Evolutionary conservation across 2,797 vertebrate genomes (phyloP), one percentile per base, ranked within the genome.

Genomic region (Sebastes vulpes): DNA sequence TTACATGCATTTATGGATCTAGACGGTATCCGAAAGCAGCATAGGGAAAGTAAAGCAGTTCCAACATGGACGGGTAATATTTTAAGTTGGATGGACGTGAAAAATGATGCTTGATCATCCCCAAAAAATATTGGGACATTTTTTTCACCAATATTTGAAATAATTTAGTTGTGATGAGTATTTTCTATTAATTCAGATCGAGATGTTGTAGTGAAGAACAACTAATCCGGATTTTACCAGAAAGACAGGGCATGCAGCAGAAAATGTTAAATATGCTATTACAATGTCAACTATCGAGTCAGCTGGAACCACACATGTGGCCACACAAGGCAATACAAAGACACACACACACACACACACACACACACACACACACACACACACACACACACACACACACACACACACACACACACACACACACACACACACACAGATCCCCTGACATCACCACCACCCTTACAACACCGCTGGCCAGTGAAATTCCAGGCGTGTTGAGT

Each of bases 401-500:
- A 23, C 23, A 23, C 23, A 23, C 23, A 72, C 52, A 21, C 6
- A 31, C 8, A 66, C 31, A 20, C 6, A n/a, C 26, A n/a, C 21
- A 56, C 65, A 42, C 21, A 42, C 69, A 54, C 9, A 74, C 21
- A 16, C 53, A 53, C 65, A 50, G n/a, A 65, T 32, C 16, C 28
- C 9, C 35, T 65, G 46, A 79, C 28, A 28, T 64, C 50, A n/a
- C 26, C 23, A 16, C 31, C 6, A 61, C n/a, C 23, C 32, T 64
- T 48, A 54, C 61, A 75, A 54, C 42, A 25, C 42, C 56, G 50
- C 65, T 77, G 69, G 38, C 71, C 83, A 72, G 79, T 69, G 59
- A 89, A 83, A 83, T 83, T 83, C 81, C 82, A 88, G 61, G 61
- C 42, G 1, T 67, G 59, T 75, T 84, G 75, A 80, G 46, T 88